Percentiles rank a stretch among this genome's conserved stretches.
phyloP scores from a whole-genome alignment of 2,888 invertebrate genomes.

The Aleiodes leptofemur region DNA sequence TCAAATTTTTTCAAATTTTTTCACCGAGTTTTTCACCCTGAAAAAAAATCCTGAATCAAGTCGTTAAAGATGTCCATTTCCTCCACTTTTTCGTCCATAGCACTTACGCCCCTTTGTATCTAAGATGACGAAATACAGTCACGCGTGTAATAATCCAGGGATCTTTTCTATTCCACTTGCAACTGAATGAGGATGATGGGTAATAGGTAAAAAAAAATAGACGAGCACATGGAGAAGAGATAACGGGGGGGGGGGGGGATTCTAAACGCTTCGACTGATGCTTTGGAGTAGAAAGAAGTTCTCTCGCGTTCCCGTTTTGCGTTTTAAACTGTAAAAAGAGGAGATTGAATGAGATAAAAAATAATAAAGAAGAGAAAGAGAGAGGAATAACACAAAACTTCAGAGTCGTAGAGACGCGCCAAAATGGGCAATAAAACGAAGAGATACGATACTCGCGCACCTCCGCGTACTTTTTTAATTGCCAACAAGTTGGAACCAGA shows the following conservation, averaged over 20 bases:
- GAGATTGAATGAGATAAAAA: slow-evolving; percentile 47
- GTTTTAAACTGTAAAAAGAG: slow-evolving; percentile 16
- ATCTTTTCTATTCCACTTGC: too few species aligned
- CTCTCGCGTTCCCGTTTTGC: slow-evolving; percentile 22
- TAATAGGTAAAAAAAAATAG: slow-evolving; percentile 10
- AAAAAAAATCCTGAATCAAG: too few species aligned
- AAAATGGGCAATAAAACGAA: slow-evolving; percentile 48
- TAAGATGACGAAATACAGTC: too few species aligned
- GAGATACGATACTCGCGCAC: background rate
- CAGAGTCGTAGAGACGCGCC: slow-evolving; percentile 24
- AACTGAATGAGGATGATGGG: background rate
- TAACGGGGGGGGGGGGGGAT: background rate
- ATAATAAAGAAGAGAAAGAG: background rate
- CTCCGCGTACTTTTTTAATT: slow-evolving; percentile 51
- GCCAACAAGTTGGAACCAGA: slow-evolving; percentile 32
- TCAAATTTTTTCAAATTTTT: too few species aligned
- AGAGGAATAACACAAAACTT: background rate
- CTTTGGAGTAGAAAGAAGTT: background rate
- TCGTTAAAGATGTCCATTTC: too few species aligned
- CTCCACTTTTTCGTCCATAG: too few species aligned
- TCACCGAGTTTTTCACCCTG: too few species aligned
- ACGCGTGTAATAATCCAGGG: too few species aligned
- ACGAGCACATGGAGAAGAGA: too few species aligned
- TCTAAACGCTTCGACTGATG: slow-evolving; percentile 11
- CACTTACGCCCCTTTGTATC: too few species aligned